phyloP scores from a whole-genome alignment of 2,113 vertebrate genomes.

The Pleuronectes platessa region DNA sequence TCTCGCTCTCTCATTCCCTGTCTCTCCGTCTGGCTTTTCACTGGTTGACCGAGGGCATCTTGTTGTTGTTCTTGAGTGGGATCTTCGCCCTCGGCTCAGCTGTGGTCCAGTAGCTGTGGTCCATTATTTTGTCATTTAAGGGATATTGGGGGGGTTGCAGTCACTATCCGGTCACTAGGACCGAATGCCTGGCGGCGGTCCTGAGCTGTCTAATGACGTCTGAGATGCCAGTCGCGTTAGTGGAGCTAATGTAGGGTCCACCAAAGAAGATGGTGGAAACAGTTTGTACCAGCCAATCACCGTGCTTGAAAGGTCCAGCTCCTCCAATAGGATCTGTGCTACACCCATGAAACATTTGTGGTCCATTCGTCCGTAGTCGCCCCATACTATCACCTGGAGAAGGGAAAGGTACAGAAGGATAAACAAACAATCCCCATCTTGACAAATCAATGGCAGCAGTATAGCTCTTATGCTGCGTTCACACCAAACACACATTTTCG shows the following conservation, averaged over 20 bases:
- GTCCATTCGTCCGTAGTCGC: conserved; percentile 98
- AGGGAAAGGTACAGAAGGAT: not conserved
- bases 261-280: conserved; percentile 97
- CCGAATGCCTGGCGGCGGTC: conserved; percentile 92
- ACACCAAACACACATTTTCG: too few species aligned
- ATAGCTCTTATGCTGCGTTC: not conserved
- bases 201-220: conserved; percentile 97
- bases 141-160: conserved; percentile 29
- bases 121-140: conserved; percentile 65
- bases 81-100: conserved; percentile 59
- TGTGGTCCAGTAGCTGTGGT: conserved; percentile 72
- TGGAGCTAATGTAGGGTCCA: conserved; percentile 97
- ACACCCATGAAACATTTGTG: conserved; percentile 99
- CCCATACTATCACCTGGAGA: conserved; percentile 97
- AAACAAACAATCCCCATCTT: not conserved
- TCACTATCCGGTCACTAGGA: conserved; percentile 88
- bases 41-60: conserved; percentile 65
- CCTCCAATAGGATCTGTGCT: conserved; percentile 98
- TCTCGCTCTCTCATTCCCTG: conserved; percentile 65
- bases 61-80: conserved; percentile 22
- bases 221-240: conserved; percentile 97
- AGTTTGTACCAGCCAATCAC: conserved; percentile 99
- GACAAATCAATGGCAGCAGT: not conserved
- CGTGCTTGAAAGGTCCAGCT: conserved; percentile 97
- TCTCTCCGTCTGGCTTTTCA: conserved; percentile 74